phyloP scores from a whole-genome alignment of 64 coral and sea anemone species.

The Porites australiensis region DNA sequence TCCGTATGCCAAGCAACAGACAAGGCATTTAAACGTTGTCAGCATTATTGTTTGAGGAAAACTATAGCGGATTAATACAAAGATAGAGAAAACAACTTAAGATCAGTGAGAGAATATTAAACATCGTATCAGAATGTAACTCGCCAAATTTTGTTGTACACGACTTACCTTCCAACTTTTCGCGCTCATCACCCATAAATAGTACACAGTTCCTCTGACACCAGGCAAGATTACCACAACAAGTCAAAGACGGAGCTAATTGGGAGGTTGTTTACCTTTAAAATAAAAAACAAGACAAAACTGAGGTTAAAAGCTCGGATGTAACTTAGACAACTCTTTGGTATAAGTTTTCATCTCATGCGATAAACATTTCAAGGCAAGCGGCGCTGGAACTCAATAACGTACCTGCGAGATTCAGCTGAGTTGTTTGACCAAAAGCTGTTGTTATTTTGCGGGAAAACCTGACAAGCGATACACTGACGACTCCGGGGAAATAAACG shows the following conservation, averaged over 20 bases:
- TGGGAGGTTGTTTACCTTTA: background rate
- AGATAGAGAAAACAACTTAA: background rate
- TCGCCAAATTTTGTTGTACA: too few species aligned
- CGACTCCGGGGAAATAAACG: too few species aligned
- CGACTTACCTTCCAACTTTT: slow-evolving; percentile 39
- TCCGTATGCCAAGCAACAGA: background rate
- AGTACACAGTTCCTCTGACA: background rate
- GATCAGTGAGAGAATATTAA: background rate
- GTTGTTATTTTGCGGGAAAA: background rate
- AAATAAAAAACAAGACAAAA: background rate
- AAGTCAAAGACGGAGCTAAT: background rate
- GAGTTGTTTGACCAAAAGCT: background rate
- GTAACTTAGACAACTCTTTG: background rate
- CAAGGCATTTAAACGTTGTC: background rate
- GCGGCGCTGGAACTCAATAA: background rate
- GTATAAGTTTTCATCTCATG: background rate
- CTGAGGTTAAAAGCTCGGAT: background rate
- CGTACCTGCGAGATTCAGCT: background rate
- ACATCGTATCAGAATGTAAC: background rate
- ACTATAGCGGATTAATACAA: background rate
- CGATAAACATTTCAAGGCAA: background rate
- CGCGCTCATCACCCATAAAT: background rate
- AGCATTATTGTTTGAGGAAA: background rate
- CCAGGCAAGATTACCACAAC: background rate
- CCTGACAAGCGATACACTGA: too few species aligned